These are phyloP conservation scores for Serripes groenlandicus DNA, from an alignment of 2,888 invertebrate species.

Conservation along the genomic window DNA sequence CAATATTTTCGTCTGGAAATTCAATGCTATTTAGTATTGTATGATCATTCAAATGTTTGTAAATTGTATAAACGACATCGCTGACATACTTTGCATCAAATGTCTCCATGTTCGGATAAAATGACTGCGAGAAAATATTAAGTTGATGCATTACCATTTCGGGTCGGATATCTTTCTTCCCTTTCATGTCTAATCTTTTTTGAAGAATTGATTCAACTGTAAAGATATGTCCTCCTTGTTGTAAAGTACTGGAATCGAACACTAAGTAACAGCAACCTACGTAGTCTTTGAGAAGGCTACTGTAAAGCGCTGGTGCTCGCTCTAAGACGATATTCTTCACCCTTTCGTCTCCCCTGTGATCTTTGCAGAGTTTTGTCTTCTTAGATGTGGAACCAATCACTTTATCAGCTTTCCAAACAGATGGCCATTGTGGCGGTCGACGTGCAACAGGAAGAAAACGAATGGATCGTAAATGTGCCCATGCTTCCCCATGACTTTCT, in stretches of 20 bases:
- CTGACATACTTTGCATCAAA: neutral
- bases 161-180: neutral
- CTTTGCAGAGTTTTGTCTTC: conserved; percentile 21
- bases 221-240: neutral
- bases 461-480: neutral
- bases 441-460: conserved; percentile 22
- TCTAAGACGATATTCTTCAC: neutral
- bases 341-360: neutral
- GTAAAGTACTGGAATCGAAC: neutral
- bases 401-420: conserved; percentile 32
- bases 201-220: neutral
- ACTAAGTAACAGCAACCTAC: conserved; percentile 4
- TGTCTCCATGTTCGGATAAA: neutral
- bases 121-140: neutral
- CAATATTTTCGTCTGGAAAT: neutral
- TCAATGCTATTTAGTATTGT: neutral
- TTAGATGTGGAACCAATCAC: neutral
- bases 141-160: neutral
- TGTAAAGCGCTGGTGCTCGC: neutral
- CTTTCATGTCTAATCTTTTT: neutral
- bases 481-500: neutral
- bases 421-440: conserved; percentile 32
- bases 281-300: neutral
- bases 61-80: neutral
- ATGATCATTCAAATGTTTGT: conserved; percentile 7